Base-by-base conservation (phyloP, 2,113 vertebrate species). In the Tringa solitaria region DNA sequence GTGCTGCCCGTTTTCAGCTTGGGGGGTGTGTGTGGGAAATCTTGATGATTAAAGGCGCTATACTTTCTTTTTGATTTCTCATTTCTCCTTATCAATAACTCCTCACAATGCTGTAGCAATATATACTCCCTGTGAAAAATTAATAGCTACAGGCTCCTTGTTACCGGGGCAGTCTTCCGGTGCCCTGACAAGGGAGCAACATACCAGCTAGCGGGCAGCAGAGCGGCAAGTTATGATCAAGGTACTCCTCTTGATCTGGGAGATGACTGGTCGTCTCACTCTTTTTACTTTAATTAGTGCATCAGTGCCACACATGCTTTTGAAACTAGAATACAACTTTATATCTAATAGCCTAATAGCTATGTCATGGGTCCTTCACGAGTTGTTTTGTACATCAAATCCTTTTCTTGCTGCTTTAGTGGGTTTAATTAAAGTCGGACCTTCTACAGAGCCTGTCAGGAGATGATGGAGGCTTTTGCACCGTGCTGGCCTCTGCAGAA, bases 31-130 rank as follows among this genome's bases (percentile, higher is more conserved):
- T 24, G 10, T 2, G 21, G 46, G 4, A 9, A 74, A 56, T 88
- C 35, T 68, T 7, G 0, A 5, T 87, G 79, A 94, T 87, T 93
- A 73, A 93, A 94, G 67, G 48, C 50, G 27, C 30, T 77, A 12
- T 23, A 26, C 6, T 63, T 78, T 41, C n/a, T 89, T 94, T 95
- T 89, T 80, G 37, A 74, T 90, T 88, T 94, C 48, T 95, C 46
- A 56, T 64, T 86, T 87, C 67, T 95, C 51, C 46, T 80, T 89
- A 81, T 95, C 43, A 50, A 50, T 93, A 93, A 39, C 85, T 95
- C 32, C 39, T 90, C n/a, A 5, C 2, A 39, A 24, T 81, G 59
- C 68, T 74, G 80, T 1, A 1, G 70, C 1, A 8, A 39, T 77
- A 41, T 0, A 0, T 74, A 43, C 39, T 89, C 18, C 57, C 39